Percentiles rank a stretch among this genome's conserved stretches.
These are phyloP conservation scores for Tortrix viridana DNA, from an alignment of 2,888 invertebrate genomes.

Conservation along the genomic window DNA sequence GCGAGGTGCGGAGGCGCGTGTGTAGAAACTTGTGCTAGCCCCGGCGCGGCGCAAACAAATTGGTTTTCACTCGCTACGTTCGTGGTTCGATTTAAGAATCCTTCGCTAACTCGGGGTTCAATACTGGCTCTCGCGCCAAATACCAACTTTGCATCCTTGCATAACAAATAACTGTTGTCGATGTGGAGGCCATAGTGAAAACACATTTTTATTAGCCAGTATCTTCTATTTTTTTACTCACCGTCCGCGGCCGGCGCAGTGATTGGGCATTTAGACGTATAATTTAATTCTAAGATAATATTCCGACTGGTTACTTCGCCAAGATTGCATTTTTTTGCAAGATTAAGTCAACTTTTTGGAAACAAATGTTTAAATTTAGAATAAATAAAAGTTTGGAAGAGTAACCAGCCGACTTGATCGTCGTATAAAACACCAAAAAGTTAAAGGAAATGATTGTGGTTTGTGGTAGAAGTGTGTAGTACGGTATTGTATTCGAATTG, in stretches of 20 bases:
- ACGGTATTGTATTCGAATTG: constrained; percentile 49
- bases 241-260: constrained; percentile 19
- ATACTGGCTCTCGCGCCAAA: too few species aligned
- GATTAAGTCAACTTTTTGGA: background rate
- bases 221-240: too few species aligned
- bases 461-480: constrained; percentile 60
- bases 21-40: too few species aligned
- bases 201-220: too few species aligned
- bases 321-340: background rate
- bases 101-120: too few species aligned
- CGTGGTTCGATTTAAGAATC: too few species aligned
- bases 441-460: constrained; percentile 55
- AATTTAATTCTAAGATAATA: constrained; percentile 15
- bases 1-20: too few species aligned
- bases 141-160: too few species aligned
- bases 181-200: too few species aligned
- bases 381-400: constrained; percentile 38
- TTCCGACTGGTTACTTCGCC: constrained; percentile 7
- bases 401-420: constrained; percentile 50
- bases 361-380: background rate
- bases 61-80: too few species aligned
- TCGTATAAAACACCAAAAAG: constrained; percentile 66
- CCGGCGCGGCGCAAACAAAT: too few species aligned
- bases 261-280: constrained; percentile 30
- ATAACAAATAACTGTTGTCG: too few species aligned